Evolutionary conservation across 2,888 invertebrate species (phyloP), one percentile per base, ranked within the genome.

Genomic region (Plusia festucae): DNA sequence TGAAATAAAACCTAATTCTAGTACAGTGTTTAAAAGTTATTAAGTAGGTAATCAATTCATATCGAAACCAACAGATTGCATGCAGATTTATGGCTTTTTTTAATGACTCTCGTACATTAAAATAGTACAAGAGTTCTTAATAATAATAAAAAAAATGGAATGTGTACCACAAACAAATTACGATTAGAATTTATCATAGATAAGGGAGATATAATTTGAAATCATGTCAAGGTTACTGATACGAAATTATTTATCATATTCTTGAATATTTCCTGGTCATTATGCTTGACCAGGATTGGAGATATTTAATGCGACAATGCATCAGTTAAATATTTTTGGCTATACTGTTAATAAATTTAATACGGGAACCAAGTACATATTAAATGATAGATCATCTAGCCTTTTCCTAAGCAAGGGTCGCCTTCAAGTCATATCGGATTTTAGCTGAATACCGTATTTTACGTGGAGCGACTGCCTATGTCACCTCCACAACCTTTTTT

Each of bases 131-230:
- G n/a, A n/a, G n/a, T 40, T 40, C 7, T n/a, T n/a, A 40, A 40
- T 40, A 40, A 40, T 40, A 40, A 40, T 7, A 40, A 40, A 40
- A n/a, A 2, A 30, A 30, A 40, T 40, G n/a, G 40, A n/a, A 40
- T 40, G 4, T 5, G 40, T 40, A n/a, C n/a, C 40, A 40, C 40
- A 40, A 40, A 40, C 5, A n/a, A 40, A 24, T 18, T 44, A 16
- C 24, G 70, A 69, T 69, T 63, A 63, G 15, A 74, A 9, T 53
- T 71, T 74, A 74, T 74, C 71, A 62, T 18, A 34, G 69, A 51
- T 68, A 59, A 18, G 11, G 22, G 30, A 63, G 76, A 75, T 75
- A 75, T 60, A 32, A 44, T 44, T 64, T 58, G 40, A 56, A 58
- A 74, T 57, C 55, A 49, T 53, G 16, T 15, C 52, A n/a, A 8